Conservation (phyloP, 2,797 vertebrate species). For the Hoplostethus mediterraneus region DNA sequence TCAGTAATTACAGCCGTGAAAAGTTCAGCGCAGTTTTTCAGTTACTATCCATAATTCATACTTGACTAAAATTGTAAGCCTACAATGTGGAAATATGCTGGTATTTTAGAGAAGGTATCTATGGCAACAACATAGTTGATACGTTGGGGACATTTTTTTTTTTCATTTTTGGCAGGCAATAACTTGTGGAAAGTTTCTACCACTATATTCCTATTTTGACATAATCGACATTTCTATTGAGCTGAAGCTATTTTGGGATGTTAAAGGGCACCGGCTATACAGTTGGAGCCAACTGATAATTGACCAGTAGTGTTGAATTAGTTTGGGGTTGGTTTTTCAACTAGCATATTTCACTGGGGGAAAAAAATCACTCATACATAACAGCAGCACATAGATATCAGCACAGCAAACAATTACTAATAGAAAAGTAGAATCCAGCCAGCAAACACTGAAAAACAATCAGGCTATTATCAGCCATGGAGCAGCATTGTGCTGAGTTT, state of each 20-base stretch:
- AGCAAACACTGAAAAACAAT: constrained; percentile 32
- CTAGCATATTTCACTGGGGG: constrained; percentile 12
- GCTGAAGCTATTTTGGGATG: constrained; percentile 48
- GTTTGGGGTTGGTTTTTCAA: constrained; percentile 13
- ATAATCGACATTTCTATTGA: constrained; percentile 38
- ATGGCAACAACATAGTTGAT: constrained; percentile 20
- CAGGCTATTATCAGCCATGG: constrained; percentile 16
- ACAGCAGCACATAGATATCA: constrained; percentile 4
- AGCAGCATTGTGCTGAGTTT: constrained; percentile 8
- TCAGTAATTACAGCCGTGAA: constrained; percentile 28
- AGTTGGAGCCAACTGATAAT: constrained; percentile 49
- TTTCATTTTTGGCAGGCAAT: constrained; percentile 29
- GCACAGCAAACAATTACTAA: constrained; percentile 16
- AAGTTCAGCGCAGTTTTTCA: constrained; percentile 29
- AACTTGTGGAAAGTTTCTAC: constrained; percentile 33
- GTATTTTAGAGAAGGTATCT: constrained; percentile 24
- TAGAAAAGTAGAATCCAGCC: constrained; percentile 24
- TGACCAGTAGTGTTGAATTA: constrained; percentile 32
- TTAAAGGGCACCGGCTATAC: constrained; percentile 47
- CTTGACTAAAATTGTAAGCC: constrained; percentile 23
- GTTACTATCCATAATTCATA: constrained; percentile 16
- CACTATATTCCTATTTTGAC: constrained; percentile 29
- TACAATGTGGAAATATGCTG: not conserved
- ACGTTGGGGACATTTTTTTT: constrained; percentile 40
- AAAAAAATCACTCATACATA: constrained; percentile 11